Percentiles rank a stretch among this genome's conserved stretches.
phyloP scores from a whole-genome alignment of 1,140 invertebrate genomes.

The Reticulitermes speratus region DNA sequence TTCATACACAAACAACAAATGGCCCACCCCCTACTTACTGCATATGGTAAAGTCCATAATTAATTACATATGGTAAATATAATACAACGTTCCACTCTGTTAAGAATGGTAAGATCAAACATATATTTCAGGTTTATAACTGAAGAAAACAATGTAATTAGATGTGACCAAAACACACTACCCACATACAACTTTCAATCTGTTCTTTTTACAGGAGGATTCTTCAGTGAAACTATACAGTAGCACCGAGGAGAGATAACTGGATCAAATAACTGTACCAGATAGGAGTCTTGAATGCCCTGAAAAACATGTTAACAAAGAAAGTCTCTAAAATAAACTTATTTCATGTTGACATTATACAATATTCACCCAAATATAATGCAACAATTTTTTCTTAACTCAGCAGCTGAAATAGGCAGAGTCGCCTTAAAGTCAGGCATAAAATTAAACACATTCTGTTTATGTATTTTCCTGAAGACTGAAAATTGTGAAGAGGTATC shows the following conservation, averaged over 20 bases:
- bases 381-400: too few relatives aligned
- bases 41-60: too few relatives aligned
- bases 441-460: not conserved
- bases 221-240: slow-evolving; percentile 62
- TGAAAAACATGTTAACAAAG: slow-evolving; percentile 39
- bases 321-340: slow-evolving; percentile 15
- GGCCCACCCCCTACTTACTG: too few relatives aligned
- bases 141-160: slow-evolving; percentile 38
- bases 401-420: not conserved
- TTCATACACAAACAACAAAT: too few relatives aligned
- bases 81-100: too few relatives aligned
- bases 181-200: slow-evolving; percentile 11
- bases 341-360: not conserved
- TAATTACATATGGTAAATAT: too few relatives aligned
- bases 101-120: too few relatives aligned
- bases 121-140: slow-evolving; percentile 34
- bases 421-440: not conserved
- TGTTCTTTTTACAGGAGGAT: slow-evolving; percentile 34
- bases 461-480: not conserved
- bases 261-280: slow-evolving; percentile 74
- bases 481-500: too few relatives aligned
- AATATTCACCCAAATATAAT: not conserved
- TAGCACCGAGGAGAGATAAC: slow-evolving; percentile 74
- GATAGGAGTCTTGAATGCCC: slow-evolving; percentile 59
- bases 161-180: not conserved